Evolutionary conservation across 2,797 vertebrate genomes (phyloP).

Genomic region (Malacoraja senta): DNA sequence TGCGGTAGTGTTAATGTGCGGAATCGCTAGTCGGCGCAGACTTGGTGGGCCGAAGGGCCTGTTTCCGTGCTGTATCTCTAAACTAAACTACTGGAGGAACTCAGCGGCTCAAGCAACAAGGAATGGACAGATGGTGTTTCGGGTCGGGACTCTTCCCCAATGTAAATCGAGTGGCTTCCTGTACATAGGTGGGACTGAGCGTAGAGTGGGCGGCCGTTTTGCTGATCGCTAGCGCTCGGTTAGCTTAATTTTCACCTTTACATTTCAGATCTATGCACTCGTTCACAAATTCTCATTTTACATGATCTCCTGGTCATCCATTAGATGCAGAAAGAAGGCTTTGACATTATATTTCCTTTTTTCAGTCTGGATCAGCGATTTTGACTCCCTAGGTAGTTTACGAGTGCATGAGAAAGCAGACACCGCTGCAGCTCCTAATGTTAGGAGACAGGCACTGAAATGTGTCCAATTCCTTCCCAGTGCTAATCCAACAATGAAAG

Average conservation of each 20-base stretch:
- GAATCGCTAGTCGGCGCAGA: too few species aligned
- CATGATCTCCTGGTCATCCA: not conserved
- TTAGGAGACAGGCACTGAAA: conserved; percentile 22
- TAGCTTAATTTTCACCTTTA: not conserved
- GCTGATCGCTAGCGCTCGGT: too few species aligned
- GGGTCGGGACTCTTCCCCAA: too few species aligned
- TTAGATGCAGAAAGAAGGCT: not conserved
- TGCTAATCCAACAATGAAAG: not conserved
- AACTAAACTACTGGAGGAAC: too few species aligned
- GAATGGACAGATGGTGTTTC: too few species aligned
- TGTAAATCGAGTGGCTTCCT: too few species aligned
- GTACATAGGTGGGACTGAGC: too few species aligned
- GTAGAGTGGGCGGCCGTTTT: too few species aligned
- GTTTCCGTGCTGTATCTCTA: too few species aligned
- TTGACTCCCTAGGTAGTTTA: not conserved
- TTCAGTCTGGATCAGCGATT: not conserved
- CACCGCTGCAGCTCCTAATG: not conserved
- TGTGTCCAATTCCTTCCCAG: not conserved
- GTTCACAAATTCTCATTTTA: not conserved
- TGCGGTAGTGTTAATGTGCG: too few species aligned
- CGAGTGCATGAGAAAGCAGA: not conserved
- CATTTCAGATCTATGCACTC: not conserved
- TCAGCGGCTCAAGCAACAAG: too few species aligned
- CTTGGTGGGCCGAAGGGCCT: too few species aligned
- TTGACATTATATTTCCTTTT: not conserved